These are phyloP conservation scores for Chloromyia formosa DNA, from an alignment of 2,888 invertebrate species.

Conservation along the genomic window DNA sequence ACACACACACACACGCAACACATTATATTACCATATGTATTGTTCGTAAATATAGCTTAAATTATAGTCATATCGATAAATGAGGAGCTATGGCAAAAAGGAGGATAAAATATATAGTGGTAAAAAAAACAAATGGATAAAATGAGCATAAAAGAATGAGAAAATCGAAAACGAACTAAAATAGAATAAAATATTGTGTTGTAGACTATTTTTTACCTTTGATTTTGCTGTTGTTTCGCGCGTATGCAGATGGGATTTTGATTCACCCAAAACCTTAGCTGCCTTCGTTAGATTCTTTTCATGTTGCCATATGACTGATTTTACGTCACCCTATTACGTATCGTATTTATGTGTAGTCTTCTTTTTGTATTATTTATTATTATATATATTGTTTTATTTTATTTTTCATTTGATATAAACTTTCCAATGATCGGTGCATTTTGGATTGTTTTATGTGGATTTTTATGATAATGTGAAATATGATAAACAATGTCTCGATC, in stretches of 20 bases:
- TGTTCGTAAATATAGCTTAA: too few species aligned
- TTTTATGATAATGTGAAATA: too few species aligned
- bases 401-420: neutral
- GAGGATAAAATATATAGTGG: neutral
- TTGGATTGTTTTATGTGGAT: too few species aligned
- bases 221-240: constrained; percentile 64
- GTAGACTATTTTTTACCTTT: constrained; percentile 60
- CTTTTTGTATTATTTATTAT: constrained; percentile 25
- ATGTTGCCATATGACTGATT: constrained; percentile 65
- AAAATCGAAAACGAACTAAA: constrained; percentile 2
- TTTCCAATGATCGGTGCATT: too few species aligned
- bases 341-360: constrained; percentile 40
- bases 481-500: too few species aligned
- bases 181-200: neutral
- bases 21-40: neutral
- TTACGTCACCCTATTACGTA: constrained; percentile 61
- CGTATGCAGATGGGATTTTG: constrained; percentile 65
- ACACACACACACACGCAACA: constrained; percentile 20
- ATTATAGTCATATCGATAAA: too few species aligned
- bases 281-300: constrained; percentile 67
- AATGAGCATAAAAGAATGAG: neutral
- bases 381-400: neutral
- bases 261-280: constrained; percentile 68
- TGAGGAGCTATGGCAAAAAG: neutral
- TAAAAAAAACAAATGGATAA: too few species aligned